Percentiles rank a stretch among this genome's conserved stretches.
Evolutionary conservation across 2,113 vertebrate genomes (phyloP).

Genomic region (Ceratotherium simum): DNA sequence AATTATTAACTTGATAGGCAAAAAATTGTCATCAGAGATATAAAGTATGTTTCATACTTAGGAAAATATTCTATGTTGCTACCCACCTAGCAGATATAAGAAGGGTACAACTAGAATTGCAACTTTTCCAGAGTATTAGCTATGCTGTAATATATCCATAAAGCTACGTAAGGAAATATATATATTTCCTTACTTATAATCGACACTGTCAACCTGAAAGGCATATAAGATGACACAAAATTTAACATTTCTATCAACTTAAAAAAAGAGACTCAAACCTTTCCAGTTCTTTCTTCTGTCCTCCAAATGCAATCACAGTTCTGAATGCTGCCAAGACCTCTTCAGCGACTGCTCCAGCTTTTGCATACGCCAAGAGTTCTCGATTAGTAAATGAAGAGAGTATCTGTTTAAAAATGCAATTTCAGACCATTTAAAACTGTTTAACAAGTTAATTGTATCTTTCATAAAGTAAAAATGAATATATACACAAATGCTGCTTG

Average conservation of each 20-base stretch:
- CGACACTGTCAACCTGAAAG: neutral
- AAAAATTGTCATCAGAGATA: neutral
- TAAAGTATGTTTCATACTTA: neutral
- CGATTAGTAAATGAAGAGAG: conserved; percentile 93
- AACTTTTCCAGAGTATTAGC: conserved; percentile 24
- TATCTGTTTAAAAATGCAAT: conserved; percentile 87
- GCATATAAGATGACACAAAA: neutral
- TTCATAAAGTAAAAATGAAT: neutral
- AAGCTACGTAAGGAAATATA: neutral
- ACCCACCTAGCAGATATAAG: neutral
- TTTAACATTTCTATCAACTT: conserved; percentile 20
- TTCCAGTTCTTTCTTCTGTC: conserved; percentile 94
- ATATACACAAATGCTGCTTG: neutral
- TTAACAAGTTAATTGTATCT: conserved; percentile 5
- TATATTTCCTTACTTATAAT: neutral
- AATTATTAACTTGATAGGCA: neutral
- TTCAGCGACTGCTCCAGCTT: conserved; percentile 97
- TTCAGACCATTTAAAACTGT: neutral
- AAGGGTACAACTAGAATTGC: conserved; percentile 15
- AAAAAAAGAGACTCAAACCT: conserved; percentile 88
- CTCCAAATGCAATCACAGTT: conserved; percentile 97
- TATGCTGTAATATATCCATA: neutral
- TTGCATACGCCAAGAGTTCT: conserved; percentile 96
- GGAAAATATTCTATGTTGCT: conserved; percentile 28
- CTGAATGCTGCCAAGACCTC: conserved; percentile 95